phyloP scores from a whole-genome alignment of 1,140 invertebrate genomes.

The Probaryconus sp. region DNA sequence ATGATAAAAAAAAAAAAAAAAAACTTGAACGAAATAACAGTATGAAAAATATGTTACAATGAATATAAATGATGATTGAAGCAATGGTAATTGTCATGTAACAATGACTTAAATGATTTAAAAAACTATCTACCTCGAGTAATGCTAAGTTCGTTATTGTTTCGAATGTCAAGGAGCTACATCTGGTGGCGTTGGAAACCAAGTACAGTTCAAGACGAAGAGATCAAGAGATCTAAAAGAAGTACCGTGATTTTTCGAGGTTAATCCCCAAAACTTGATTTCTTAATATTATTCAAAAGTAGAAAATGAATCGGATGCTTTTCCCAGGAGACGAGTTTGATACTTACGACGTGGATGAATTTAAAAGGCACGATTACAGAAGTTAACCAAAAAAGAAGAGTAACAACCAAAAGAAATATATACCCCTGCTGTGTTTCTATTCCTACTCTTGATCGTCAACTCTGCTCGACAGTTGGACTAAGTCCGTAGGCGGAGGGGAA shows the following conservation, averaged over 20 bases:
- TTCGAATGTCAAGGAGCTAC: slow-evolving; percentile 14
- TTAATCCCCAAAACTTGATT: too few species aligned
- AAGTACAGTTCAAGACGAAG: neutral
- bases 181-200: slow-evolving; percentile 3
- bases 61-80: too few species aligned
- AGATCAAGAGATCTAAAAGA: neutral
- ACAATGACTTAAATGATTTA: too few species aligned
- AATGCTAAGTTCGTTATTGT: too few species aligned
- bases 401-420: slow-evolving; percentile 25
- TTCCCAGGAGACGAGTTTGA: too few species aligned
- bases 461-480: slow-evolving; percentile 25
- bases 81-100: too few species aligned
- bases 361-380: too few species aligned
- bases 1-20: neutral
- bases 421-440: slow-evolving; percentile 23
- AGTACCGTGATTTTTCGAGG: slow-evolving; percentile 12
- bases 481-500: slow-evolving; percentile 46
- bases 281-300: too few species aligned
- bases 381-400: neutral
- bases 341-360: too few species aligned
- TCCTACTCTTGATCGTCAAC: slow-evolving; percentile 18
- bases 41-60: too few species aligned
- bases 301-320: too few species aligned
- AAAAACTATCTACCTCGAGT: too few species aligned
- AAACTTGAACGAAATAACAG: neutral